Evolutionary conservation across 2,797 vertebrate species (phyloP), one percentile per base, ranked within the genome.

Genomic region (Tadarida brasiliensis): DNA sequence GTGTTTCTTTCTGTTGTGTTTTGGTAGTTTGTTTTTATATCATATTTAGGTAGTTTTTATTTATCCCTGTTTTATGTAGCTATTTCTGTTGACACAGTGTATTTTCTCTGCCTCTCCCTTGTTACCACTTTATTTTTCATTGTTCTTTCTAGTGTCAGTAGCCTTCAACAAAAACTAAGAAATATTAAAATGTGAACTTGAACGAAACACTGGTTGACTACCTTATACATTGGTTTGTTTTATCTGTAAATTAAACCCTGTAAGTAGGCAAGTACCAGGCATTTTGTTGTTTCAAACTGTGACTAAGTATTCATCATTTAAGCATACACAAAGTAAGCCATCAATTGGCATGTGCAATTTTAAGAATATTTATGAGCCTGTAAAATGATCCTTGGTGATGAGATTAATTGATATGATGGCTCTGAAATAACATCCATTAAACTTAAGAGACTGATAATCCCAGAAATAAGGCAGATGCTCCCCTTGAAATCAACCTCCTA

Each of bases 341-440:
- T 74, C 61, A 65, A 7, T 22, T 19, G 35, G 12, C 24, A 7
- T 10, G n/a, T 59, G 35, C 3, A 4, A 51, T 22, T 71, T 92
- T 84, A 47, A 10, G 76, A 76, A 80, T 91, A 92, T 94, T 87
- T 68, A 73, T 63, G 76, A 94, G 35, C 67, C 70, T 39, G 77
- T 87, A 85, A 96, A 17, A 63, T 15, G 68, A 97, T 91, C 87
- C 81, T 80, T 26, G n/a, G 73, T 71, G 70, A 78, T 65, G 44
- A 87, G 35, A 90, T 90, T 89, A 95, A 97, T 78, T 78, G 83
- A 82, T 70, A 20, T 35, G 89, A 95, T 97, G 82, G 57, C 24
- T 84, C 65, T 96, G 84, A 96, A 90, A 89, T 92, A 47, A 49
- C 17, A 96, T 96, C 35, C 61, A 76, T 73, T 90, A 84, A 88